phyloP scores from a whole-genome alignment of 2,113 vertebrate species.

The Galeopterus variegatus region DNA sequence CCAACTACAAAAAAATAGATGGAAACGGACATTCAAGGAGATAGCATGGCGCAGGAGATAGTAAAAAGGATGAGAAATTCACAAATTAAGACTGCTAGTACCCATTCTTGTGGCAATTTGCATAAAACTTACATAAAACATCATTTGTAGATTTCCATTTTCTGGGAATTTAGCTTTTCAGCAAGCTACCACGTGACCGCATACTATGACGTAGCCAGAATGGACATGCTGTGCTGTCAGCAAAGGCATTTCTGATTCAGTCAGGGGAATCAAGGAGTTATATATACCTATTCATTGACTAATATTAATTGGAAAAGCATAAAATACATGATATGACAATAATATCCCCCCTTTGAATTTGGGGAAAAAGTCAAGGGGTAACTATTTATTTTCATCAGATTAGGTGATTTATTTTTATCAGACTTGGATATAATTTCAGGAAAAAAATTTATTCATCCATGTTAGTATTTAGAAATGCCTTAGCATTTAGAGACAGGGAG shows the following conservation, averaged over 20 bases:
- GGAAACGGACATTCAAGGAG: not conserved
- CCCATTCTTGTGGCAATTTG: not conserved
- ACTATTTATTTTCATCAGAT: not conserved
- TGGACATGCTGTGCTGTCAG: not conserved
- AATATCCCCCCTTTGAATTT: not conserved
- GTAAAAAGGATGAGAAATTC: conserved; percentile 21
- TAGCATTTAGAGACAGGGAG: not conserved
- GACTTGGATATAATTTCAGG: conserved; percentile 10
- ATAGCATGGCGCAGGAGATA: not conserved
- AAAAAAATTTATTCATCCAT: not conserved
- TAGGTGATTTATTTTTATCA: not conserved
- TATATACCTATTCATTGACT: not conserved
- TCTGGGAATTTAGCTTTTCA: not conserved
- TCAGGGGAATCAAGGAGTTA: not conserved
- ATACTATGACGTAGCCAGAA: not conserved
- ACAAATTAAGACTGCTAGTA: not conserved
- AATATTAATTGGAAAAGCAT: not conserved
- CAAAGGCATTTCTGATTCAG: not conserved
- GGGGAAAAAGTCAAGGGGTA: not conserved
- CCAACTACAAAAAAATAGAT: not conserved
- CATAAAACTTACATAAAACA: not conserved
- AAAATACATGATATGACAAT: not conserved
- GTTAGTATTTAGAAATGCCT: not conserved
- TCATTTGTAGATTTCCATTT: not conserved
- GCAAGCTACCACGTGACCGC: not conserved